Conservation (phyloP, 2,113 vertebrate species). For the Corythornis cristatus region DNA sequence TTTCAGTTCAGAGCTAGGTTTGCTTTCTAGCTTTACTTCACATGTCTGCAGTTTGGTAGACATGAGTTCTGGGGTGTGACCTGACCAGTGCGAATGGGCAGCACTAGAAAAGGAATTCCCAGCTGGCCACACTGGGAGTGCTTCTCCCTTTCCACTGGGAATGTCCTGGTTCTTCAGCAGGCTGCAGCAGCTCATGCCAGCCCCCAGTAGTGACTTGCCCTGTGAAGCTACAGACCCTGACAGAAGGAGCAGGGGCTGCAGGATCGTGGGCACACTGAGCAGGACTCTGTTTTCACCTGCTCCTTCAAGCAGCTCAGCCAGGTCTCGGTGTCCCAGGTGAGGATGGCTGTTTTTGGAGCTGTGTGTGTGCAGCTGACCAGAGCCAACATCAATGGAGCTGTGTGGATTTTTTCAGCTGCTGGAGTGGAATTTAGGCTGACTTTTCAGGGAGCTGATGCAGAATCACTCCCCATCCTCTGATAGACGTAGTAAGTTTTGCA, state of each 20-base stretch:
- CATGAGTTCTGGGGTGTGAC: background rate
- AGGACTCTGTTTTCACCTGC: rapidly evolving
- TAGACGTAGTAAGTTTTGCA: slow-evolving; percentile 52
- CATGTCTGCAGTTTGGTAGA: background rate
- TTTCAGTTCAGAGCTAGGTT: background rate
- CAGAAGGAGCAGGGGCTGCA: background rate
- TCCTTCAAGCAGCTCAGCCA: rapidly evolving
- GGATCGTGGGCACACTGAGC: background rate
- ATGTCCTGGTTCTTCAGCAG: background rate
- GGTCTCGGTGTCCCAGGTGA: background rate
- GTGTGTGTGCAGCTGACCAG: background rate
- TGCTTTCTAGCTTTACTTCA: background rate
- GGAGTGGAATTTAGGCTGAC: background rate
- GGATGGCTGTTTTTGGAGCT: rapidly evolving
- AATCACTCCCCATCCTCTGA: background rate
- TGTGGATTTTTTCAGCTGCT: background rate
- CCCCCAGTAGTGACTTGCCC: rapidly evolving
- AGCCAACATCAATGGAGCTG: background rate
- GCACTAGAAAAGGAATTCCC: background rate
- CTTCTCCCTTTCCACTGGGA: background rate
- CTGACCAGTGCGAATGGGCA: background rate
- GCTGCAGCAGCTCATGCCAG: background rate
- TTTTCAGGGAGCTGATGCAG: background rate
- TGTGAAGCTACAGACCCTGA: background rate
- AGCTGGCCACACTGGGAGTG: background rate